Conservation (phyloP, 2,888 invertebrate genomes). For the Anagyrus pseudococci region DNA sequence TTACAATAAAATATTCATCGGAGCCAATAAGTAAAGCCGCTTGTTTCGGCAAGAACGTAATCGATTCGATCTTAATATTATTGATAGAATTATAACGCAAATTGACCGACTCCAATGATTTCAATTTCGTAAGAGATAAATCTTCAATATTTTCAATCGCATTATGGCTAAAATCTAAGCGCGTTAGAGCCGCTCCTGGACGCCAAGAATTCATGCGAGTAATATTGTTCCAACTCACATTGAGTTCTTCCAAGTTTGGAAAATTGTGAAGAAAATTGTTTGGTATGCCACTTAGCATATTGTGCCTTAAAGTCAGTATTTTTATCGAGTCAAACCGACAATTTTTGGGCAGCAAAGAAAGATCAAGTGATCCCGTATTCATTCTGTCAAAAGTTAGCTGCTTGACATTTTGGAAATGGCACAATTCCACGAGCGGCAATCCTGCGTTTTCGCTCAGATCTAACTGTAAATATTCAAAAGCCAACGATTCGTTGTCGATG, state of each 20-base stretch:
- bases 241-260: slow-evolving; percentile 16
- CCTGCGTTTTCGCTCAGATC: too few relatives aligned
- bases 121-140: neutral
- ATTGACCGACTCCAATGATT: slow-evolving; percentile 1
- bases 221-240: slow-evolving; percentile 22
- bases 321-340: neutral
- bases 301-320: neutral
- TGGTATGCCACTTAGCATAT: slow-evolving; percentile 2
- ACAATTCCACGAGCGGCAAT: too few relatives aligned
- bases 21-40: neutral
- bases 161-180: neutral
- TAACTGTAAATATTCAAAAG: too few relatives aligned
- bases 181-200: neutral
- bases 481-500: too few relatives aligned
- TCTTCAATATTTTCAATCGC: neutral
- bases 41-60: neutral
- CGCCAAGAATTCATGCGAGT: neutral
- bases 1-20: neutral
- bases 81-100: neutral
- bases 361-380: too few relatives aligned
- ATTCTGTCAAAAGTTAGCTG: too few relatives aligned
- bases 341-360: neutral
- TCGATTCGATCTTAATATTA: neutral
- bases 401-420: too few relatives aligned
- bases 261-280: slow-evolving; percentile 17